These are phyloP conservation scores for Hermodice carunculata DNA, from an alignment of 2,888 invertebrate genomes.

Conservation along the genomic window DNA sequence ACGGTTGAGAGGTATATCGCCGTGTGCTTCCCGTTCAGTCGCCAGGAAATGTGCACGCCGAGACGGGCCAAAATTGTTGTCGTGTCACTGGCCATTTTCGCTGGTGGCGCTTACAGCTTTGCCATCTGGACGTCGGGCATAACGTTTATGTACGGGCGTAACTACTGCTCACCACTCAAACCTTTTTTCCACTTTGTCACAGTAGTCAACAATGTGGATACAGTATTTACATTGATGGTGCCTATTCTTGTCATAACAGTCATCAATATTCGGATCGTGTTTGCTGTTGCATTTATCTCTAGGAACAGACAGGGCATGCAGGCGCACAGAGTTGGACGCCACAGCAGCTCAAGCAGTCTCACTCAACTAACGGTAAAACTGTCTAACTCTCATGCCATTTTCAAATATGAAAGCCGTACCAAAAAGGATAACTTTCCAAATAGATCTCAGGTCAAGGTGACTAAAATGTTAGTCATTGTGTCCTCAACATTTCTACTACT, in stretches of 20 bases:
- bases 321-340: neutral
- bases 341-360: neutral
- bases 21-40: constrained; percentile 79
- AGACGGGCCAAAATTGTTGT: constrained; percentile 18
- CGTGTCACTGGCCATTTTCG: neutral
- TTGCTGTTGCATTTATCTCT: neutral
- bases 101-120: constrained; percentile 12
- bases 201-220: constrained; percentile 12
- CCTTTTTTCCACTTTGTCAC: neutral
- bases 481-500: constrained; percentile 14
- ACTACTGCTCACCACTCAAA: neutral
- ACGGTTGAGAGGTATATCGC: constrained; percentile 88
- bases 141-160: neutral
- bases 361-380: too few relatives aligned
- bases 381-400: too few relatives aligned
- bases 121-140: constrained; percentile 19
- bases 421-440: neutral
- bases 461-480: constrained; percentile 22
- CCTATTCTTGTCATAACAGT: constrained; percentile 10
- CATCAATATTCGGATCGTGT: constrained; percentile 11
- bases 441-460: constrained; percentile 9
- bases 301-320: neutral
- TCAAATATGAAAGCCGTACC: neutral
- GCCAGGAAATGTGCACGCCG: constrained; percentile 18
- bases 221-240: constrained; percentile 8